Base-by-base conservation (phyloP, 2,797 vertebrate species). In the Notolepis coatsorum region DNA sequence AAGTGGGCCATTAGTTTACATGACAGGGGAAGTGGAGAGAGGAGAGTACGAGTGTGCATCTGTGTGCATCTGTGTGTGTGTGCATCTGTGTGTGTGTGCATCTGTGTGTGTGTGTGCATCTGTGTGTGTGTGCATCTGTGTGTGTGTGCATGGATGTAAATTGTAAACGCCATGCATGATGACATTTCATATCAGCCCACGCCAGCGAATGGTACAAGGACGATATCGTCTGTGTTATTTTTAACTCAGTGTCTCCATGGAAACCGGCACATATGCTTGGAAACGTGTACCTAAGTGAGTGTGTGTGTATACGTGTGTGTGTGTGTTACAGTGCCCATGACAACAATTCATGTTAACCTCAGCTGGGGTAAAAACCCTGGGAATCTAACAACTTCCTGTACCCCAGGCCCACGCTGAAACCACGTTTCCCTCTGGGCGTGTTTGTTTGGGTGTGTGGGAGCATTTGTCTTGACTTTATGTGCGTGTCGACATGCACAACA, bases 181-280 rank as follows among this genome's bases (percentile, higher is more conserved):
- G 79, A 75, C 77, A 69, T 57, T 61, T 59, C 18, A 37, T 24
- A 28, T 53, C 23, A 48, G 49, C 43, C 43, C 37, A 25, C 10
- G 61, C 62, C 75, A 78, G 61, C 57, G 50, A 68, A 66, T 68
- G 77, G 65, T 30, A 74, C 65, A 72, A 65, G 58, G 73, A 79
- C 42, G 23, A 57, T 51, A 62, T 67, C 71, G 67, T 82, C 43
- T 54, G 47, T 48, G 41, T 82, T 71, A 73, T 74, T 84, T 74
- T 57, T 77, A 87, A 79, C 35, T 30, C 7, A 2, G 21, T n/a
- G 65, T 88, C 78, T 79, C 86, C 80, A 84, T 89, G 82, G 85
- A 80, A 87, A 88, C 65, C 66, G 54, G 74, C 56, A 68, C 69
- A 78, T 71, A 38, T 25, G 68, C 53, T 41, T 3, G 2, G 48